Evolutionary conservation across 2,888 invertebrate genomes (phyloP), one percentile per base, ranked within the genome.

Genomic region (Tolmerus cingulatus): DNA sequence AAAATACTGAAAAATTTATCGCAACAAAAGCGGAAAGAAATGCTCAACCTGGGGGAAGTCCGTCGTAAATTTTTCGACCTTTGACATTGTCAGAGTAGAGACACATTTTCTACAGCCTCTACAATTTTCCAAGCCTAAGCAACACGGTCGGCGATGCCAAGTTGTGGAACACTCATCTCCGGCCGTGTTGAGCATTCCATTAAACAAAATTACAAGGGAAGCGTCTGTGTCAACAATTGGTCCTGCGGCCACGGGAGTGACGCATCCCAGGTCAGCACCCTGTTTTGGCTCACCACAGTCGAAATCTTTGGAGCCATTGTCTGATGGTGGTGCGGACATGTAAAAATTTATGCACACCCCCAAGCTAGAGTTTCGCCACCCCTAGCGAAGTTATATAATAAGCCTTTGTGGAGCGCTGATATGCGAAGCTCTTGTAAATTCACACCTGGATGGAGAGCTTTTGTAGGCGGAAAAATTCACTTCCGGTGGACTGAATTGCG

Each of bases 401-500:
- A 40, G 81, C 55, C 34, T 57, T 57, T 40, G 84, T 57, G 23
- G 5, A 40, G 43, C 40, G 27, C 66, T 74, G 84, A 84, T 84
- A 66, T 74, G 84, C 19, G 74, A 66, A 66, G 84, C 37, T 74
- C 57, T 40, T 40, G 40, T 74, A 74, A 84, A 66, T 84, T 84
- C n/a, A 81, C 81, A 81, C 81, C 81, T 81, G 81, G 55, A 81
- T 51, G 81, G 51, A 81, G 81, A 19, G 81, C 27, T 81, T 81
- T 51, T 23, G 51, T 81, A 55, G 81, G 27, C 51, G 34, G 34
- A 81, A 81, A 81, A 81, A 81, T 51, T 51, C 27, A 81, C 51
- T 81, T 81, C 81, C 81, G 81, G 51, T 43, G 43, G 55, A 27
- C 55, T 23, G 81, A 81, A 55, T 55, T 81, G 81, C 23, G 37